A percentile compares a stretch with the other conserved stretches of the same genome.
These are phyloP conservation scores for Paedocypris micromegethes DNA, from an alignment of 2,797 vertebrate genomes.

Conservation along the genomic window DNA sequence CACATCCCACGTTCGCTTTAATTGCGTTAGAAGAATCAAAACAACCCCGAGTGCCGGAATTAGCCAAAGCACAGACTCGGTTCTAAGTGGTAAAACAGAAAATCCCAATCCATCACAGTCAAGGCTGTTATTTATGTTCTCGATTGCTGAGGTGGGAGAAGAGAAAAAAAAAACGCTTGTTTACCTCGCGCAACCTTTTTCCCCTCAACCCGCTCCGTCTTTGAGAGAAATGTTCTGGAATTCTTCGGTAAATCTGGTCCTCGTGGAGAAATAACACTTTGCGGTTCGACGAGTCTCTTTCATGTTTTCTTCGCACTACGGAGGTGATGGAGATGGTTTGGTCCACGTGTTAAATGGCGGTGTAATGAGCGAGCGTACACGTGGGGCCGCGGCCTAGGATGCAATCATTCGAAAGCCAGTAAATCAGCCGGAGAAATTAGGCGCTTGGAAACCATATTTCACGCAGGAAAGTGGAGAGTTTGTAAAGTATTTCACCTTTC, in stretches of 20 bases:
- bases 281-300: not conserved
- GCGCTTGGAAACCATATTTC: no score
- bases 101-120: not conserved
- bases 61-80: slow-evolving; percentile 5
- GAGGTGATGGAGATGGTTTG: not conserved
- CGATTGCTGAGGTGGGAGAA: not conserved
- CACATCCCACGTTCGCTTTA: slow-evolving; percentile 2
- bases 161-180: not conserved
- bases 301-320: not conserved
- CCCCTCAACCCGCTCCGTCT: slow-evolving; percentile 8
- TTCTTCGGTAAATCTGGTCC: slow-evolving; percentile 37
- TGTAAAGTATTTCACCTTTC: no score
- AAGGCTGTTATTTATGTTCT: not conserved
- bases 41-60: slow-evolving; percentile 1
- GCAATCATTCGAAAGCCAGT: no score
- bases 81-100: not conserved
- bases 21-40: slow-evolving; percentile 14
- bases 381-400: no score
- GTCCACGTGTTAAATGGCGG: not conserved
- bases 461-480: no score
- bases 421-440: no score
- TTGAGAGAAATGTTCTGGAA: slow-evolving; percentile 29
- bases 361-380: no score
- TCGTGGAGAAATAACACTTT: slow-evolving; percentile 34
- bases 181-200: slow-evolving; percentile 27